Conservation (phyloP, 2,797 vertebrate genomes). For the Poecilia wingei region DNA sequence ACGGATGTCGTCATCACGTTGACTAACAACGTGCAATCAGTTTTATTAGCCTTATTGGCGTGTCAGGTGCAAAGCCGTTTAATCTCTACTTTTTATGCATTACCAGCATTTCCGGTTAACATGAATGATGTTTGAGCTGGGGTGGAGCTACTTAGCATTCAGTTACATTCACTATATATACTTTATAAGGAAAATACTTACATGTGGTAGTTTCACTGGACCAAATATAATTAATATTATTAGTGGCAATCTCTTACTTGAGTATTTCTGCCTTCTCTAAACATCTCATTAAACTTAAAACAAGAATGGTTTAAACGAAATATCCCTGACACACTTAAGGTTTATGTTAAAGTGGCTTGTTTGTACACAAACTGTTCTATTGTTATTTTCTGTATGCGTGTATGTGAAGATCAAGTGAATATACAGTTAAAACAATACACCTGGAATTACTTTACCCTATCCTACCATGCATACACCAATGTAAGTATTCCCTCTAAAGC, state of each 20-base stretch:
- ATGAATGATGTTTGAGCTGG: neutral
- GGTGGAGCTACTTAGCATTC: neutral
- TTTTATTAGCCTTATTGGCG: neutral
- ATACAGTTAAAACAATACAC: neutral
- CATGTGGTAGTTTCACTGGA: neutral
- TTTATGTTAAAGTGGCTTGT: neutral
- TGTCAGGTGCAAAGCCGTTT: neutral
- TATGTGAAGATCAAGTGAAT: neutral
- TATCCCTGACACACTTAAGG: neutral
- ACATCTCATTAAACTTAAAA: neutral
- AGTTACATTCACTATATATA: neutral
- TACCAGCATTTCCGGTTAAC: too few species aligned
- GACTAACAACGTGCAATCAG: neutral
- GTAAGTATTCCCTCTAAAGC: neutral
- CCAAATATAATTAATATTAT: neutral
- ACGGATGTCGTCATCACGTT: slow-evolving; percentile 55
- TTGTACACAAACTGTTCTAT: neutral
- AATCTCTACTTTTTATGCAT: neutral
- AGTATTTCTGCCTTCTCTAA: neutral
- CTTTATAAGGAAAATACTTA: neutral
- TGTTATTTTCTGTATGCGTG: neutral
- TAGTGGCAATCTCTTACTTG: neutral
- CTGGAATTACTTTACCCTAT: neutral
- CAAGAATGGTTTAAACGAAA: neutral
- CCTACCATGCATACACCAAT: neutral